Base-by-base conservation (phyloP, 2,113 vertebrate species). In the Notarius quadriscutis region DNA sequence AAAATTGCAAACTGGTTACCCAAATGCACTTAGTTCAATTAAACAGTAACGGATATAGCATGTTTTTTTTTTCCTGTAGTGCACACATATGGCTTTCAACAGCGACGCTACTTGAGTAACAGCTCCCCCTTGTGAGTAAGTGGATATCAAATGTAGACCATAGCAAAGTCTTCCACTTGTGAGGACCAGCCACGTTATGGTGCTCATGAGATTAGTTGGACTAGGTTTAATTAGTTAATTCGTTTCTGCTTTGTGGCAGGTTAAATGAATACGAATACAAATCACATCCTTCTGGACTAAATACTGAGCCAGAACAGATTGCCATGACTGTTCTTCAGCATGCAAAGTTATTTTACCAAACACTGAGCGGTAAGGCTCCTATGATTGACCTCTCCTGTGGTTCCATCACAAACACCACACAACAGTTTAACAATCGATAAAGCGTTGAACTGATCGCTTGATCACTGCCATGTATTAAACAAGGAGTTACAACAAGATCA, bases 101-200 rank as follows among this genome's bases (percentile, higher is more conserved):
- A 62, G 12, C 18, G 7, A 48, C 4, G 57, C 57, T 27, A 81
- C 27, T 81, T 81, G 57, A 81, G 79, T 81, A 62, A 81, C 79
- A 81, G 79, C 79, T 41, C 79, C 79, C 57, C 57, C 79, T 81
- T 81, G 79, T 81, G 79, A 48, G 34, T 81, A 34, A 81, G 57
- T 62, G 20, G 25, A 62, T 81, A 81, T 41, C 41, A 62, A 62
- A 14, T 60, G 11, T 58, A 57, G 58, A 80, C 6, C 53, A 4
- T 15, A 30, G 6, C n/a, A 57, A 30, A 15, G 6, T 15, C n/a
- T 79, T 14, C 51, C n/a, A 57, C 25, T 78, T 15, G 14, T 78
- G 14, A 57, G 11, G 25, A 57, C 53, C 10, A 10, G 51, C 12
- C 27, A 34, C 57, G 57, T 14, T 62, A 25, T 10, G 41, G 57